phyloP scores from a whole-genome alignment of 2,113 vertebrate species.

The Tiliqua scincoides region DNA sequence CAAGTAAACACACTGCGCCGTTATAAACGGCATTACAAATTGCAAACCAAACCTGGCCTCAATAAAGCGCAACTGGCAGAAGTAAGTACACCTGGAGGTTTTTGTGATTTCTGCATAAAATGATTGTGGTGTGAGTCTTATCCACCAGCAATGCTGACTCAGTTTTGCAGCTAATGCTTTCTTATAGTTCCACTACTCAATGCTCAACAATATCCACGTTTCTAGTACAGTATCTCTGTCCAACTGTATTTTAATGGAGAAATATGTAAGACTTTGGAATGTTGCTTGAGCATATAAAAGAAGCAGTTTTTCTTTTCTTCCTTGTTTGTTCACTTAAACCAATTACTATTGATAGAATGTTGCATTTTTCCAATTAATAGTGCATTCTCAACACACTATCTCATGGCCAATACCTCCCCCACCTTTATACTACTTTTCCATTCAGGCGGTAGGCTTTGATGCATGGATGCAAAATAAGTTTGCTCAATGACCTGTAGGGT shows the following conservation, averaged over 20 bases:
- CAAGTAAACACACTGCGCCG: constrained; percentile 97
- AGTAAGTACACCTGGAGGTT: constrained; percentile 73
- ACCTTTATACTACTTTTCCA: not conserved
- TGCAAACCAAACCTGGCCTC: constrained; percentile 96
- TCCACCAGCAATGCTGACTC: not conserved
- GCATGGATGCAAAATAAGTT: constrained; percentile 53
- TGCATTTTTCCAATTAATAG: too few species aligned
- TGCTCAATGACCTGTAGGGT: constrained; percentile 43
- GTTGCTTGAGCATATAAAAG: not conserved
- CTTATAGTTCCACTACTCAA: accelerated
- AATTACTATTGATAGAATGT: not conserved
- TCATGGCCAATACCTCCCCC: not conserved
- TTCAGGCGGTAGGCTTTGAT: constrained; percentile 34
- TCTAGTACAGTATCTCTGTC: not conserved
- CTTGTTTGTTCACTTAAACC: not conserved
- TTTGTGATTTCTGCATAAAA: not conserved
- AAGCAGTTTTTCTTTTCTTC: constrained; percentile 15
- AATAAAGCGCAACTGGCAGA: constrained; percentile 99
- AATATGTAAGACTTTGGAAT: not conserved
- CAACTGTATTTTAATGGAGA: not conserved
- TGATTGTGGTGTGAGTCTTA: not conserved
- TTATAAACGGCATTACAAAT: constrained; percentile 98
- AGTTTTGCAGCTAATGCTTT: not conserved
- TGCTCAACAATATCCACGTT: accelerated
- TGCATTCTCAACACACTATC: too few species aligned